A percentile compares a stretch with the other conserved stretches of the same genome.
phyloP scores from a whole-genome alignment of 2,797 vertebrate genomes.

The Sphenopsis melanotis region DNA sequence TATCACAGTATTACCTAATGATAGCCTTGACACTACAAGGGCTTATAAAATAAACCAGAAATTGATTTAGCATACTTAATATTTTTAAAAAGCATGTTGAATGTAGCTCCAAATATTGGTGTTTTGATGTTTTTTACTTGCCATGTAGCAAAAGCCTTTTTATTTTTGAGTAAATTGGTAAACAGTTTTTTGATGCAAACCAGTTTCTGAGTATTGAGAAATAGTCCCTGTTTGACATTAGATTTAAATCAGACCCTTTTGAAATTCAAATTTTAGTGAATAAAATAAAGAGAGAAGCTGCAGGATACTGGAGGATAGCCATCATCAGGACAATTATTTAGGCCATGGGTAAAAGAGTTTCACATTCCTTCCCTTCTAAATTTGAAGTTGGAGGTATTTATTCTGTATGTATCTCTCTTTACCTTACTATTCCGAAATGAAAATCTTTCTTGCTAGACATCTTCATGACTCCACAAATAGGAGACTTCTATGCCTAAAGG shows the following conservation, averaged over 20 bases:
- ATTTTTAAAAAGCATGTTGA: neutral
- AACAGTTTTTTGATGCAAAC: neutral
- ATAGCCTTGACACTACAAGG: neutral
- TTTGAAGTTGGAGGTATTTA: neutral
- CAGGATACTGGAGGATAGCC: neutral
- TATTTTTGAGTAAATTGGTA: neutral
- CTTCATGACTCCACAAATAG: neutral
- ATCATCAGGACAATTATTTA: neutral
- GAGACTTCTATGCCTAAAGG: neutral
- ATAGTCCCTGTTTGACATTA: neutral
- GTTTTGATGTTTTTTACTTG: neutral
- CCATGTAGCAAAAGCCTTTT: neutral
- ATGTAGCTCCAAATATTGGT: neutral
- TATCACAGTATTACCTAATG: neutral
- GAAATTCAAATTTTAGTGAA: neutral
- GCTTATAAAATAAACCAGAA: neutral
- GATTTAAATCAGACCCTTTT: neutral
- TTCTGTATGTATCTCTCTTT: neutral
- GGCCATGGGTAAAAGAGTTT: neutral
- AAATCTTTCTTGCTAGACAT: neutral
- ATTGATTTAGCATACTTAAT: neutral
- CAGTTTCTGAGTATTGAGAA: neutral
- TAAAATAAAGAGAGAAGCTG: neutral
- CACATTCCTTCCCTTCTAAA: neutral
- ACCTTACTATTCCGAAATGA: neutral